These are phyloP conservation scores for Mixornis gularis DNA, from an alignment of 2,113 vertebrate species.

Conservation along the genomic window DNA sequence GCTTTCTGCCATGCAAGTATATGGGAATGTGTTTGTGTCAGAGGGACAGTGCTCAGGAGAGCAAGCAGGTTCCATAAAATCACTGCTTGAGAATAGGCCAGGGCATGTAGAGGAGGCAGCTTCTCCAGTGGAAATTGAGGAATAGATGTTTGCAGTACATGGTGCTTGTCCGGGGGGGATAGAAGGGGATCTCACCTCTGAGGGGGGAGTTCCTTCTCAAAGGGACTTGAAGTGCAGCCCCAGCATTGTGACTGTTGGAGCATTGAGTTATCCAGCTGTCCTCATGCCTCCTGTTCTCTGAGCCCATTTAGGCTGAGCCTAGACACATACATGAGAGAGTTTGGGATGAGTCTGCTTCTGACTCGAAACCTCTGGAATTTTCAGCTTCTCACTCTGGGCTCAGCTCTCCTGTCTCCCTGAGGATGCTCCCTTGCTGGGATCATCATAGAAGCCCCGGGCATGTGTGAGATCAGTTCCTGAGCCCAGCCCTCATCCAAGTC, in stretches of 20 bases:
- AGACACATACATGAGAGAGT: not conserved
- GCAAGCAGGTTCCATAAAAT: not conserved
- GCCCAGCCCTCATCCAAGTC: not conserved
- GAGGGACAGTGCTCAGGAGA: not conserved
- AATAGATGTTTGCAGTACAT: not conserved
- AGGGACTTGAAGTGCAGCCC: not conserved
- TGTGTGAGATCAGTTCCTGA: not conserved
- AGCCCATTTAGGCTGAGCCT: not conserved
- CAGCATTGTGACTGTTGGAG: not conserved
- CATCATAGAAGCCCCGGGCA: not conserved
- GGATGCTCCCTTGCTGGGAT: not conserved
- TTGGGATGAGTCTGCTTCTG: not conserved
- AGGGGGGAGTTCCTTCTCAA: not conserved
- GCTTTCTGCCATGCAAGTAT: not conserved
- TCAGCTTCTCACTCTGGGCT: not conserved
- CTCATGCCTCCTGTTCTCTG: not conserved
- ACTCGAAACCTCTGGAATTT: not conserved
- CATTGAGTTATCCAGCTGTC: not conserved
- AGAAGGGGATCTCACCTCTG: not conserved
- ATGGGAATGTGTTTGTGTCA: not conserved
- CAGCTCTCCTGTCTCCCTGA: fast-evolving
- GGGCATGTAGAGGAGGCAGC: not conserved
- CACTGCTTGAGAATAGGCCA: not conserved
- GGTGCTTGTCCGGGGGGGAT: not conserved
- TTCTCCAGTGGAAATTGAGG: not conserved